Percentiles rank a stretch among this genome's conserved stretches.
phyloP scores from a whole-genome alignment of 92 coral and sea anemone species.

The Blastomussa wellsi region DNA sequence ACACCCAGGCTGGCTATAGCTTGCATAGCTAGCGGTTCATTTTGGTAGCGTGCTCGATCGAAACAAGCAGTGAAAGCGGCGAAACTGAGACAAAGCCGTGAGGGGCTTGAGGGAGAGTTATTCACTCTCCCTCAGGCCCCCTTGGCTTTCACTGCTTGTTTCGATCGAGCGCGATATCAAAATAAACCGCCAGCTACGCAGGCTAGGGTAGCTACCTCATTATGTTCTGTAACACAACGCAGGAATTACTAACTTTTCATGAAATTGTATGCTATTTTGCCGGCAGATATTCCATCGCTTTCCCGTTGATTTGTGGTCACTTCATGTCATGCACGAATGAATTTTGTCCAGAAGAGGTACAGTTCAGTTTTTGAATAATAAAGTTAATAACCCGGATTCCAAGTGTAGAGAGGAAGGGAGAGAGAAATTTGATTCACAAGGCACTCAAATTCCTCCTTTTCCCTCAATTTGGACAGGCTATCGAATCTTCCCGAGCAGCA shows the following conservation, averaged over 20 bases:
- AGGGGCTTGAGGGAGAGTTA: no score
- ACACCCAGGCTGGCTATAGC: no score
- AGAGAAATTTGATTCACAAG: background rate
- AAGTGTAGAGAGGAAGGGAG: background rate
- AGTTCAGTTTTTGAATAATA: background rate
- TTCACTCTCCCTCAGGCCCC: no score
- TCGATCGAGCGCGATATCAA: no score
- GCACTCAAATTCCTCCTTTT: background rate
- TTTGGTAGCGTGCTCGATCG: no score
- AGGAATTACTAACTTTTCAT: background rate
- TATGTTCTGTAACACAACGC: background rate
- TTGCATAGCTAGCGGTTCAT: no score
- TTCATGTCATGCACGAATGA: constrained; percentile 93
- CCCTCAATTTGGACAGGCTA: background rate
- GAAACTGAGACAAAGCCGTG: no score
- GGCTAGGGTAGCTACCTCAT: no score
- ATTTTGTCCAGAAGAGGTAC: constrained; percentile 98
- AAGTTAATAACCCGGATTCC: background rate
- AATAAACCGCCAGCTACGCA: no score
- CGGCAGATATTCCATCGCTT: constrained; percentile 76
- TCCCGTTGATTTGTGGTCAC: constrained; percentile 88
- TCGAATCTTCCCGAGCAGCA: background rate
- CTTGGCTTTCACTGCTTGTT: no score
- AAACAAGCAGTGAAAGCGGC: no score
- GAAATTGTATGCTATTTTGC: background rate